Percentiles rank a stretch among this genome's conserved stretches.
phyloP scores from a whole-genome alignment of 2,888 invertebrate genomes.

The Hemicrepidius hirtus region DNA sequence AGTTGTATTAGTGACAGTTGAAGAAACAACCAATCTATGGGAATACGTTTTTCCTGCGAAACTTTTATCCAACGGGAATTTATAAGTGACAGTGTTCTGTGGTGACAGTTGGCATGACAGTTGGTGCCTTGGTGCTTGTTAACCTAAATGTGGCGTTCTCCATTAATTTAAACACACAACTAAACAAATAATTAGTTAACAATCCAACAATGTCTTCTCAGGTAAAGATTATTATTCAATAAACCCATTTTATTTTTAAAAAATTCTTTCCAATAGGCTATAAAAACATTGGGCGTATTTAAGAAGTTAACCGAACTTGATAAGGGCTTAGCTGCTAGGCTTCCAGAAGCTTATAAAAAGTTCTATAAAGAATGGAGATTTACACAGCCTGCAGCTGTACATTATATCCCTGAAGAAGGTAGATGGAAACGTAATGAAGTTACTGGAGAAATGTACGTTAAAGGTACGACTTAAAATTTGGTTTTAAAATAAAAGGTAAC shows the following conservation, averaged over 20 bases:
- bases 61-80: too few species aligned
- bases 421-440: slow-evolving; percentile 83
- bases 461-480: neutral
- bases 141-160: too few species aligned
- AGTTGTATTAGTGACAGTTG: too few species aligned
- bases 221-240: slow-evolving; percentile 13
- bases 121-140: too few species aligned
- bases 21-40: too few species aligned
- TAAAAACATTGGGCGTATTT: slow-evolving; percentile 67
- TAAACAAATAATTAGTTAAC: neutral
- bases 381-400: slow-evolving; percentile 76
- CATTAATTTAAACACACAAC: neutral
- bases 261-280: slow-evolving; percentile 58
- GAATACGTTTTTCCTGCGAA: too few species aligned
- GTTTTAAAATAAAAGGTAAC: neutral
- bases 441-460: slow-evolving; percentile 81
- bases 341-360: slow-evolving; percentile 89
- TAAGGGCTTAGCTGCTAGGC: slow-evolving; percentile 79
- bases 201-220: slow-evolving; percentile 27
- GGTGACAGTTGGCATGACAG: too few species aligned
- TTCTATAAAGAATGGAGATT: slow-evolving; percentile 91
- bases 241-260: too few species aligned
- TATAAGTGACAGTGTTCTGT: too few species aligned
- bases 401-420: slow-evolving; percentile 83
- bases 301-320: slow-evolving; percentile 73